Base-by-base conservation (phyloP, 2,113 vertebrate genomes). In the Prinia subflava region DNA sequence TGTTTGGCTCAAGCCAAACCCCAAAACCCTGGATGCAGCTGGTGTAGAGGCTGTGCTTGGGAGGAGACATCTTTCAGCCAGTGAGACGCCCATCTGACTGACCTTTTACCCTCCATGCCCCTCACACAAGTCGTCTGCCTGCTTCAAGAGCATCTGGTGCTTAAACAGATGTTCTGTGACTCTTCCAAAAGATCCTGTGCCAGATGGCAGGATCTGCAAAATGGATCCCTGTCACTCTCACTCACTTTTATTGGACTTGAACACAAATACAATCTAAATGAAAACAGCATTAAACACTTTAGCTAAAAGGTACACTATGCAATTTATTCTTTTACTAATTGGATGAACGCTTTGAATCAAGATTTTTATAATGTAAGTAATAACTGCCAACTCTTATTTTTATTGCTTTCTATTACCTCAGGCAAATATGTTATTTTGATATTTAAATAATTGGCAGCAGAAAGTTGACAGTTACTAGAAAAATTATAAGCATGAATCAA, bases 401-500 rank as follows among this genome's bases (percentile, higher is more conserved):
- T 87, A 90, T 85, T 92, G 59, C 37, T 80, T 95, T 95, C 60
- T 56, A 31, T 67, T 80, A 47, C 95, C 71, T 67, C 44, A n/a
- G 83, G 83, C 4, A 0, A 91, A 59, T 83, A 39, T 71, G 87
- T 91, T 76, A 80, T 79, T 95, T 84, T 71, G 41, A 60, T 94
- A 92, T 89, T 91, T 87, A 91, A 96, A 84, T 95, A 92, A 92
- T 47, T 95, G 84, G 81, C 82, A 82, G 28, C 46, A 85, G 39
- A 92, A 91, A 70, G 70, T 80, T 95, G 57, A 67, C 82, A 88
- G 63, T 94, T 93, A 90, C 75, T 88, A 86, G 67, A 70, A 88
- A 62, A 92, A 73, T 80, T 93, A 69, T 44, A 88, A 35, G 49
- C 4, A 1, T 92, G 89, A 89, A 70, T 95, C 28, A 44, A 83